These are phyloP conservation scores for Chelmon rostratus DNA, from an alignment of 2,797 vertebrate species.

Conservation along the genomic window DNA sequence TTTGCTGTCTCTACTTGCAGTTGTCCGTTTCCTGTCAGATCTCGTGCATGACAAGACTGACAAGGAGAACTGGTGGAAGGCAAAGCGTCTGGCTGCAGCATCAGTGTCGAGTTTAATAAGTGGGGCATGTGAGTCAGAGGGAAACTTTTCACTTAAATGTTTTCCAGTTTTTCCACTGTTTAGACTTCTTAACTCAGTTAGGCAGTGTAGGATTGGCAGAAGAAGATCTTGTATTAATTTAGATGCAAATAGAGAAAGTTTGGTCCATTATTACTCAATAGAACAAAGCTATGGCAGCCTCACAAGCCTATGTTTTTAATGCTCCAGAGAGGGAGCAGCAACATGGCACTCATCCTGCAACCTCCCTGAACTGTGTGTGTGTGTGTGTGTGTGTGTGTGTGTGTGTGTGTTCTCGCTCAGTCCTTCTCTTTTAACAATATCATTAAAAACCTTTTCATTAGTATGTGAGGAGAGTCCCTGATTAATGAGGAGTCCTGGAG, in stretches of 20 bases:
- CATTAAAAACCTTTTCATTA: neutral
- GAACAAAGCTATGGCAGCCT: slow-evolving; percentile 3
- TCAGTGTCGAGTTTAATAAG: slow-evolving; percentile 39
- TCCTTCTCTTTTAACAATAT: neutral
- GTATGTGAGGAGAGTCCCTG: neutral
- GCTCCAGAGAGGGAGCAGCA: slow-evolving; percentile 3
- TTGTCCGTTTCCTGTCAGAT: slow-evolving; percentile 7
- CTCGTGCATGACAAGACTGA: neutral
- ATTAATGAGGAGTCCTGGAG: neutral
- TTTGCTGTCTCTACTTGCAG: neutral
- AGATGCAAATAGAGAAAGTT: neutral
- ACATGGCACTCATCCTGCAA: slow-evolving; percentile 15
- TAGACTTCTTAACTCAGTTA: slow-evolving; percentile 34
- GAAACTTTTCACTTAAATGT: slow-evolving; percentile 13
- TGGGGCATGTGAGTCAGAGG: slow-evolving; percentile 60
- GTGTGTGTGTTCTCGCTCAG: neutral
- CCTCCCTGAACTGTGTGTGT: slow-evolving; percentile 4
- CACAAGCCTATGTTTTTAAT: neutral
- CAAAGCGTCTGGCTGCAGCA: slow-evolving; percentile 29
- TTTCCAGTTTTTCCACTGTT: slow-evolving; percentile 44
- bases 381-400: too few relatives aligned
- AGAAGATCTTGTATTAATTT: slow-evolving; percentile 19
- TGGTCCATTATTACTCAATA: neutral
- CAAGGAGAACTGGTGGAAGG: neutral
- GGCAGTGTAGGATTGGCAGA: neutral